Percentiles rank a stretch among this genome's conserved stretches.
These are phyloP conservation scores for Gallinago paraguaiae DNA, from an alignment of 2,113 vertebrate species.

Conservation along the genomic window DNA sequence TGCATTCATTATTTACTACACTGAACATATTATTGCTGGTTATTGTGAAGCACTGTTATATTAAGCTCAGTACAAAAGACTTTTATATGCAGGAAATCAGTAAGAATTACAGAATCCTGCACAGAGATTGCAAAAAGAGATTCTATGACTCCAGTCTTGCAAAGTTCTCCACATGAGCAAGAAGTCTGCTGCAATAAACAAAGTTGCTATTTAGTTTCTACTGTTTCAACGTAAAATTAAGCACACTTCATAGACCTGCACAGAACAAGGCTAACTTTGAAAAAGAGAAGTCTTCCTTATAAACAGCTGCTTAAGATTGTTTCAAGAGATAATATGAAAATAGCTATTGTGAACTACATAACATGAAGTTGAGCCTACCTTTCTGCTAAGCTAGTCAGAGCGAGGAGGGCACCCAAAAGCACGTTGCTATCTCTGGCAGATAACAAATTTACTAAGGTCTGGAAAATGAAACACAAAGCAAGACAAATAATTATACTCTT, in stretches of 20 bases:
- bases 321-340: neutral
- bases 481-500: neutral
- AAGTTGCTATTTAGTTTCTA: neutral
- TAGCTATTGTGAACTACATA: neutral
- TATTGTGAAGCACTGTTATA: neutral
- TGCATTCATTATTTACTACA: neutral
- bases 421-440: conserved; percentile 81
- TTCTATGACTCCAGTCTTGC: neutral
- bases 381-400: conserved; percentile 85
- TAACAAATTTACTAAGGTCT: conserved; percentile 87
- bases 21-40: neutral
- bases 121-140: neutral
- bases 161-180: neutral
- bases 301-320: neutral
- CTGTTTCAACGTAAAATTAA: neutral
- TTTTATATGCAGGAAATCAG: neutral
- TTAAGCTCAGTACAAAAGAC: neutral
- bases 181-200: neutral
- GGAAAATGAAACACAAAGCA: conserved; percentile 7
- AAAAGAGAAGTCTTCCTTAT: neutral
- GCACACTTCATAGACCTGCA: neutral
- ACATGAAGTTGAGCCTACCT: conserved; percentile 70
- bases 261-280: neutral
- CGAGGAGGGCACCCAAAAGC: conserved; percentile 84
- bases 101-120: neutral